phyloP scores from a whole-genome alignment of 2,113 vertebrate genomes.

The Lasiurus borealis region DNA sequence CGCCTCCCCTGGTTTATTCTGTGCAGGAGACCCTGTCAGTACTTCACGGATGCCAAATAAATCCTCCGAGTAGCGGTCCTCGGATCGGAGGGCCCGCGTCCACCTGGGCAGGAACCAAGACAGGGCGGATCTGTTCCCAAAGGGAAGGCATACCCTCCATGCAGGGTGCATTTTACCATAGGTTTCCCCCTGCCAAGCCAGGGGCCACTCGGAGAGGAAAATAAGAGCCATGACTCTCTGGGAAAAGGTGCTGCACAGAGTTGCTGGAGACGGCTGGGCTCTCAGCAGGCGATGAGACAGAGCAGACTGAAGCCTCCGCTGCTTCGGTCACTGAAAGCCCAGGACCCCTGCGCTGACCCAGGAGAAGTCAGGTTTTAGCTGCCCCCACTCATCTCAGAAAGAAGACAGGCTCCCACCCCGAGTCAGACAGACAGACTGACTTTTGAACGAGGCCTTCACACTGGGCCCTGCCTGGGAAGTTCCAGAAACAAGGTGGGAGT shows the following conservation, averaged over 20 bases:
- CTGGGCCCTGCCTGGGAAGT: neutral
- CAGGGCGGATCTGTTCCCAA: neutral
- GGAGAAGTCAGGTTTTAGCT: neutral
- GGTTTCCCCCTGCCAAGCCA: neutral
- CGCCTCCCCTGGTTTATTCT: conserved; percentile 51
- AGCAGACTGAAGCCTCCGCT: neutral
- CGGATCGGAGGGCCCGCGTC: neutral
- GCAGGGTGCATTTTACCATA: neutral
- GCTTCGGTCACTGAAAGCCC: neutral
- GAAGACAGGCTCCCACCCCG: conserved; percentile 26
- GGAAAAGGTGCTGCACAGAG: neutral
- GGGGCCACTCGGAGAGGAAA: neutral
- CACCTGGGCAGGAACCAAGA: conserved; percentile 30
- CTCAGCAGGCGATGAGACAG: neutral
- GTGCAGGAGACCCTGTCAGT: conserved; percentile 48
- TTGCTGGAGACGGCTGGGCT: neutral
- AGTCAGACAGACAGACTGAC: neutral
- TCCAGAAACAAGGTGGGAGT: neutral
- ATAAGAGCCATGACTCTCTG: neutral
- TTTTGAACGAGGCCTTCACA: neutral
- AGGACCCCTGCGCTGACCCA: neutral
- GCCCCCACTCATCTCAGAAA: neutral
- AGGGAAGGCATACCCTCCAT: neutral
- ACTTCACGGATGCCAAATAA: conserved; percentile 62
- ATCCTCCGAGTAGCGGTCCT: neutral